Evolutionary conservation across 2,113 vertebrate genomes (phyloP).

Genomic region (Nycticorax nycticorax): DNA sequence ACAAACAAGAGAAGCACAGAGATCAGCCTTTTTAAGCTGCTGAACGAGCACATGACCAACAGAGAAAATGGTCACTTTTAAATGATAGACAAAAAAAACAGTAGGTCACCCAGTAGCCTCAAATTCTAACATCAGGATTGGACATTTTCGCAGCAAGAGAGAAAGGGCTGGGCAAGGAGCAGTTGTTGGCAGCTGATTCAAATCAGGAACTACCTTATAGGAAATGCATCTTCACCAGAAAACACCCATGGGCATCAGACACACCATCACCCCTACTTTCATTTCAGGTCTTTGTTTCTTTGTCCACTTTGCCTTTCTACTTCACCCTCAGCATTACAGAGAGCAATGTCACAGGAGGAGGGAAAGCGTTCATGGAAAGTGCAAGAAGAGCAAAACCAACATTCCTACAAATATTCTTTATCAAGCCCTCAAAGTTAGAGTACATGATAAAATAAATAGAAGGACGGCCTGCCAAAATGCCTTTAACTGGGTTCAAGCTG

Average conservation of each 20-base stretch:
- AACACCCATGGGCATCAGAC: background rate
- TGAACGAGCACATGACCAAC: background rate
- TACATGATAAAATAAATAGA: background rate
- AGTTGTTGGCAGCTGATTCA: background rate
- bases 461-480: background rate
- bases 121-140: background rate
- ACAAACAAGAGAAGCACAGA: background rate
- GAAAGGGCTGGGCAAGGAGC: background rate
- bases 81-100: background rate
- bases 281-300: background rate
- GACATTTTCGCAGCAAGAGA: background rate
- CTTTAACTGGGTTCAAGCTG: background rate
- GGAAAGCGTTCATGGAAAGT: background rate
- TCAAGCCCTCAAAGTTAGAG: background rate
- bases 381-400: background rate
- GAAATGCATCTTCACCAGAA: background rate
- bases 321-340: background rate
- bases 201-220: background rate
- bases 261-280: background rate
- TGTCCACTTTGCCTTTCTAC: background rate
- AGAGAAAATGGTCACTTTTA: background rate
- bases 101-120: background rate
- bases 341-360: background rate
- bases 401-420: background rate
- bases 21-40: background rate